Percentiles rank a stretch among this genome's conserved stretches.
These are phyloP conservation scores for Chaetura pelagica DNA, from an alignment of 2,113 vertebrate species.

Conservation along the genomic window DNA sequence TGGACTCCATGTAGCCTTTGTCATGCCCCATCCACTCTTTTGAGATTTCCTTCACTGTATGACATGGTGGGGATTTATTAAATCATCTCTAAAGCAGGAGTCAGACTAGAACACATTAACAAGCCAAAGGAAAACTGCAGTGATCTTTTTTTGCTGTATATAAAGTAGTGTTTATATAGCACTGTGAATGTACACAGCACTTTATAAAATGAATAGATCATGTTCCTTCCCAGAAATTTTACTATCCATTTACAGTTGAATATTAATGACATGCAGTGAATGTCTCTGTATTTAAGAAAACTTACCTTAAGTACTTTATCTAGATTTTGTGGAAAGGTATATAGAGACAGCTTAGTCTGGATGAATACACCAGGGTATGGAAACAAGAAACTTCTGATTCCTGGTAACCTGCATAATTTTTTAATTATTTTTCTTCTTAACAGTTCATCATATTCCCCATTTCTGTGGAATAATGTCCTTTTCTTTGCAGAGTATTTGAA, in stretches of 20 bases:
- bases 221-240: conserved; percentile 9
- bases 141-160: neutral
- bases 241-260: neutral
- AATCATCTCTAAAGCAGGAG: conserved; percentile 38
- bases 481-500: conserved; percentile 19
- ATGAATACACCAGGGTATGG: neutral
- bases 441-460: neutral
- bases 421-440: neutral
- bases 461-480: neutral
- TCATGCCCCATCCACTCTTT: neutral
- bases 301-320: neutral
- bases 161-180: conserved; percentile 19
- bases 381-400: conserved; percentile 1
- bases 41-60: neutral
- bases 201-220: conserved; percentile 23
- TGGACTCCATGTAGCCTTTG: neutral
- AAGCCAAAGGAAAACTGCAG: conserved; percentile 71
- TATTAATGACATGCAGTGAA: conserved; percentile 32
- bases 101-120: conserved; percentile 6
- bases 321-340: neutral
- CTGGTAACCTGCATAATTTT: neutral
- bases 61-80: neutral
- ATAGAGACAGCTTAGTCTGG: neutral
- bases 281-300: conserved; percentile 18
- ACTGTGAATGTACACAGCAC: conserved; percentile 55